Base-by-base conservation (phyloP, 1,140 invertebrate genomes). In the Littorina saxatilis region DNA sequence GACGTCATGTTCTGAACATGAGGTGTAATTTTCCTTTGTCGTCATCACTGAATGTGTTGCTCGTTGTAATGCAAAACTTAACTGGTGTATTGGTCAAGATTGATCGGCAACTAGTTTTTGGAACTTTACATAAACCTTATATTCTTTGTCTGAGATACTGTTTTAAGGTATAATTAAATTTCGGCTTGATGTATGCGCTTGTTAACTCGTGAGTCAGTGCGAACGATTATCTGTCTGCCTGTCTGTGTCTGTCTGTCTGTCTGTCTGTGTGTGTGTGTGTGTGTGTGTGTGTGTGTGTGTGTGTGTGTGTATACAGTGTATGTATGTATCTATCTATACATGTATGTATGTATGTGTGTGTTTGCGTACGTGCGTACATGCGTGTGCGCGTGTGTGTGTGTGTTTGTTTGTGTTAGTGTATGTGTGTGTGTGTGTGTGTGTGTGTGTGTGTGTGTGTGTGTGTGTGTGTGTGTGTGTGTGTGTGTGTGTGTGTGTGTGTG, bases 211-310 rank as follows among this genome's bases (percentile, higher is more conserved):
- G 5, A 35, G 32, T 70, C 27, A 35, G 39, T 70, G 66, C 37
- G 66, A 23, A 32, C 37, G 66, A 17, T 15, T 35, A 17, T 37
- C n/a, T n/a, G n/a, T n/a, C n/a, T n/a, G n/a, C n/a, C n/a, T n/a
- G n/a, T n/a, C n/a, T n/a, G n/a, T n/a, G 32, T 37, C 17, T 40
- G 66, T 3, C 27, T 70, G 39, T 70, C 17, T 70, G 66, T 37
- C 17, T 70, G 66, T 70, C 17, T 70, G 66, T 70, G 66, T 40
- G 70, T 40, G 70, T 23, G 70, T 40, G 70, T n/a, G 70, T n/a
- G 39, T n/a, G 70, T 0, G 70, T n/a, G 70, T 0, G 70, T n/a
- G 70, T 2, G 15, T 47, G 40, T 2, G 23, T 0, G 23, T 40
- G 37, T n/a, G 70, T 40, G 4, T 27, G 15, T 40, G 35, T 40